These are phyloP conservation scores for Pachypanchax playfairii DNA, from an alignment of 2,113 vertebrate genomes.

Conservation along the genomic window DNA sequence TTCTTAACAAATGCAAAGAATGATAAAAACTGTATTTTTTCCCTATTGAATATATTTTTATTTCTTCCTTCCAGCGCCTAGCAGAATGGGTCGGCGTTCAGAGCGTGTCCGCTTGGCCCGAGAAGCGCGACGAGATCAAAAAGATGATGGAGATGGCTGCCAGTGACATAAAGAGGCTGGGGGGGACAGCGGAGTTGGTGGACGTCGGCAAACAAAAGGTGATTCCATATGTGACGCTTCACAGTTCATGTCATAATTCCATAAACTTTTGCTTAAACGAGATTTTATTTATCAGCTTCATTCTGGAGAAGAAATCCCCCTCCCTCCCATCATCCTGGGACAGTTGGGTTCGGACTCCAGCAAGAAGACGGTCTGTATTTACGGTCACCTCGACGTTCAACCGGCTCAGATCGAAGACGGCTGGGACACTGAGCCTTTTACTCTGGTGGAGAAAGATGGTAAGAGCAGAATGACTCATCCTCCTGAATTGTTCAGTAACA, in stretches of 20 bases:
- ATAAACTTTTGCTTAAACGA: neutral
- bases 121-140: constrained; percentile 89
- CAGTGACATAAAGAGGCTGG: constrained; percentile 86
- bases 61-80: constrained; percentile 79
- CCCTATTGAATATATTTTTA: neutral
- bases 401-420: constrained; percentile 88
- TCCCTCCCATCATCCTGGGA: constrained; percentile 92
- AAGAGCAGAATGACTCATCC: constrained; percentile 28
- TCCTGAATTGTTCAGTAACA: neutral
- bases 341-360: constrained; percentile 85
- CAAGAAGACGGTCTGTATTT: constrained; percentile 95
- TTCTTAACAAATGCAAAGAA: neutral
- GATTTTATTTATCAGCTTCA: constrained; percentile 78
- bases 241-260: accelerated
- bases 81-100: constrained; percentile 92
- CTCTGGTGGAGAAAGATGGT: constrained; percentile 92
- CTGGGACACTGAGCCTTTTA: constrained; percentile 96
- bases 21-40: neutral
- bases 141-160: constrained; percentile 93
- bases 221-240: no score
- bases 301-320: constrained; percentile 88
- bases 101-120: constrained; percentile 94
- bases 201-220: constrained; percentile 92
- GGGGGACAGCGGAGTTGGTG: constrained; percentile 86
- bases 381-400: constrained; percentile 96